A percentile compares a stretch with the other conserved stretches of the same genome.
Evolutionary conservation across 2,888 invertebrate species (phyloP).

Genomic region (Rhingia rostrata): DNA sequence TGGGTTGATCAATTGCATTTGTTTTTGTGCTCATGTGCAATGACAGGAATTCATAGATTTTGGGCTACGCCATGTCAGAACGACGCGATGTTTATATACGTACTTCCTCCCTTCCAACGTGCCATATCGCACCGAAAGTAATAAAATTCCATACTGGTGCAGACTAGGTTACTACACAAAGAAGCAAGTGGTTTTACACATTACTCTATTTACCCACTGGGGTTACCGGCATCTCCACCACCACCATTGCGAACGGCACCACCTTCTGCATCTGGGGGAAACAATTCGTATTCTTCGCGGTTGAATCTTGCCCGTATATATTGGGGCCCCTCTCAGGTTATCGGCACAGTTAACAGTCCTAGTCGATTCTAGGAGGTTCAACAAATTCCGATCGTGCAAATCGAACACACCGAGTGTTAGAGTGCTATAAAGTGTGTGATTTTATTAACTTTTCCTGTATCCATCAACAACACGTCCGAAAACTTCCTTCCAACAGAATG

Average conservation of each 20-base stretch:
- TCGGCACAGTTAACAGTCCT: conserved; percentile 84
- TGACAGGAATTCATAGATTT: conserved; percentile 53
- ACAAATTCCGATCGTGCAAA: conserved; percentile 73
- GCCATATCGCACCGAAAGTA: conserved; percentile 53
- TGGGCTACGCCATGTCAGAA: conserved; percentile 26
- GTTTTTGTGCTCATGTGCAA: conserved; percentile 14
- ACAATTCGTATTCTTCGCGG: conserved; percentile 70
- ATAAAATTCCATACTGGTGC: conserved; percentile 63
- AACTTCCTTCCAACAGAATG: conserved; percentile 77
- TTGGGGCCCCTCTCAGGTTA: conserved; percentile 80
- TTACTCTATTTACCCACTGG: conserved; percentile 47
- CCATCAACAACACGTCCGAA: conserved; percentile 16
- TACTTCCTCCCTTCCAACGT: conserved; percentile 53
- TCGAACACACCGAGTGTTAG: conserved; percentile 59
- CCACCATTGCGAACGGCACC: conserved; percentile 44
- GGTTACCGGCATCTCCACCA: conserved; percentile 49
- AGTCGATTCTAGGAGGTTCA: conserved; percentile 84
- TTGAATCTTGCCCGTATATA: conserved; percentile 79
- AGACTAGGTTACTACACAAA: conserved; percentile 50
- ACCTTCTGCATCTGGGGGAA: conserved; percentile 70
- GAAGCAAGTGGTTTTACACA: conserved; percentile 41
- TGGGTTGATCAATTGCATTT: conserved; percentile 46
- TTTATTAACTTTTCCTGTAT: conserved; percentile 70
- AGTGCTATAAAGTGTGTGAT: conserved; percentile 70
- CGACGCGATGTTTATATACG: conserved; percentile 1